phyloP scores from a whole-genome alignment of 2,797 vertebrate genomes.

The Gambusia yucatana region DNA sequence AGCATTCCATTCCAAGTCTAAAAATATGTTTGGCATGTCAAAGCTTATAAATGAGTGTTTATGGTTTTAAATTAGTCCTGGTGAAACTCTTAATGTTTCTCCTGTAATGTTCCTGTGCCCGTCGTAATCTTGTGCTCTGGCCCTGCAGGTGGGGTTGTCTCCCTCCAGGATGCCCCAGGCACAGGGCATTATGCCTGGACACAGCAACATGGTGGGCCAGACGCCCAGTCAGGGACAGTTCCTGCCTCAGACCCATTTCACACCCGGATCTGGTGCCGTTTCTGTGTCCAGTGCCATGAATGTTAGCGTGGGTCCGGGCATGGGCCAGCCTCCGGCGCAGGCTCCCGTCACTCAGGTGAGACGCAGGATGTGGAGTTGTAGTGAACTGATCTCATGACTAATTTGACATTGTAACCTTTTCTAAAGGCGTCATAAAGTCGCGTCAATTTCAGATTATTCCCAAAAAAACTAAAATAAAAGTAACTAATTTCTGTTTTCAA shows the following conservation, averaged over 20 bases:
- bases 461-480: conserved; percentile 13
- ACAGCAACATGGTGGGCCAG: conserved; percentile 90
- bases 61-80: not conserved
- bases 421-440: conserved; percentile 3
- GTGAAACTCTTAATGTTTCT: not conserved
- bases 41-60: not conserved
- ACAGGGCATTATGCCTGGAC: conserved; percentile 89
- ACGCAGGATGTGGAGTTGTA: not conserved
- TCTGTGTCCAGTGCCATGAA: conserved; percentile 85
- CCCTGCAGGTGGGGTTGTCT: conserved; percentile 92
- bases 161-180: conserved; percentile 95
- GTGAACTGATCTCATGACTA: conserved; percentile 6
- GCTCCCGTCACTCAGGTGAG: conserved; percentile 91
- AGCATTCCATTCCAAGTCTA: not conserved
- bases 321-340: conserved; percentile 88
- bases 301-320: conserved; percentile 82
- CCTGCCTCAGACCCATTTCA: conserved; percentile 90
- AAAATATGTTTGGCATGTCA: not conserved
- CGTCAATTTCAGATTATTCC: conserved; percentile 13
- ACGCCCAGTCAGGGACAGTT: conserved; percentile 90
- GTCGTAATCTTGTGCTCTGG: conserved; percentile 18
- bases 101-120: no score
- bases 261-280: conserved; percentile 72
- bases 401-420: not conserved
- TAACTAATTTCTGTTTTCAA: conserved; percentile 44